These are phyloP conservation scores for Podabrus alpinus DNA, from an alignment of 2,888 invertebrate species.

Conservation along the genomic window DNA sequence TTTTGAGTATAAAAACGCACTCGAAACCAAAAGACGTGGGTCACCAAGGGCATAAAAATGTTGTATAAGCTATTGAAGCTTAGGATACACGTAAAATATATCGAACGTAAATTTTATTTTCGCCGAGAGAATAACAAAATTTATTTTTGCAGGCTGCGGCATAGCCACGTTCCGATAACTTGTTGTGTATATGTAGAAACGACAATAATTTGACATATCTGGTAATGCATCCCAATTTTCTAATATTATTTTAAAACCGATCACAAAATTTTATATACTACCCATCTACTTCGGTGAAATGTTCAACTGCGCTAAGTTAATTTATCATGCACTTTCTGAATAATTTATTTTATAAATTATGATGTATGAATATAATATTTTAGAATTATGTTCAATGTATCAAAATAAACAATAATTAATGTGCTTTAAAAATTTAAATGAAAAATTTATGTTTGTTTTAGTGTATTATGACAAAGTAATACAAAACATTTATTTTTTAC, in stretches of 20 bases:
- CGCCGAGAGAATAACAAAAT: slow-evolving; percentile 30
- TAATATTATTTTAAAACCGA: neutral
- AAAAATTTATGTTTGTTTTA: neutral
- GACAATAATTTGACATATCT: slow-evolving; percentile 15
- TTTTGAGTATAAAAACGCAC: slow-evolving; percentile 12
- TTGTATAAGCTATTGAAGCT: slow-evolving; percentile 25
- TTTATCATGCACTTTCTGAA: neutral
- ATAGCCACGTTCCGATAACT: slow-evolving; percentile 24
- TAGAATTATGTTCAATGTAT: neutral
- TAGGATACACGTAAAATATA: slow-evolving; percentile 30
- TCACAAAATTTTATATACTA: neutral
- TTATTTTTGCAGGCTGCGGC: slow-evolving; percentile 25
- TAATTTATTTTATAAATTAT: neutral
- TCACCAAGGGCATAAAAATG: slow-evolving; percentile 30
- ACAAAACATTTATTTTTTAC: neutral
- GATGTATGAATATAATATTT: neutral
- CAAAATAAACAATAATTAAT: neutral
- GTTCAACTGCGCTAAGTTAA: neutral
- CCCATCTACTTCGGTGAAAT: neutral
- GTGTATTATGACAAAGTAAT: neutral
- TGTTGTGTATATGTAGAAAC: slow-evolving; percentile 18
- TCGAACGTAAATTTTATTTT: slow-evolving; percentile 32
- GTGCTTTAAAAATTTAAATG: neutral
- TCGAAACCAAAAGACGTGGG: slow-evolving; percentile 19
- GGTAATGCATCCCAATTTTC: neutral